Evolutionary conservation across 2,888 invertebrate species (phyloP).

Genomic region (Strigamia crassipes): DNA sequence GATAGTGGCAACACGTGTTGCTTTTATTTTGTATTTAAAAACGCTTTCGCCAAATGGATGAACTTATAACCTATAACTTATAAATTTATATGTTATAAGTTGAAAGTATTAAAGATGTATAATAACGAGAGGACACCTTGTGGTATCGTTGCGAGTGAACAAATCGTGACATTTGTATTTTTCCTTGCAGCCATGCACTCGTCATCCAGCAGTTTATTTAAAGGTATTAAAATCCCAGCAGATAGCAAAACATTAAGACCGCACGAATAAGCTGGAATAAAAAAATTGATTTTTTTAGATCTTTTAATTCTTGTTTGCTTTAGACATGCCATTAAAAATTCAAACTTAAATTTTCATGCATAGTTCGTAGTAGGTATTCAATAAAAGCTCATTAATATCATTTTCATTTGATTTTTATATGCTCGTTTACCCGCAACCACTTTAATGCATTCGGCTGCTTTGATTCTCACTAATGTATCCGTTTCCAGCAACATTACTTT

Average conservation of each 20-base stretch:
- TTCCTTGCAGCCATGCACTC: background rate
- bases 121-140: background rate
- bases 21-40: too few species aligned
- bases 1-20: too few species aligned
- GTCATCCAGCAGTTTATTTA: background rate
- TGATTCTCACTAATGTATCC: background rate
- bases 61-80: too few species aligned
- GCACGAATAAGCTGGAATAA: background rate
- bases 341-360: background rate
- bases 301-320: background rate
- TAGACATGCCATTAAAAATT: too few species aligned
- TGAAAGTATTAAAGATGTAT: too few species aligned
- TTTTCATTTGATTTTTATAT: background rate
- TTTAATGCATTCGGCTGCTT: conserved; percentile 22
- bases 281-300: too few species aligned
- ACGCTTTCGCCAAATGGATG: too few species aligned
- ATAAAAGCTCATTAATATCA: too few species aligned
- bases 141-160: background rate
- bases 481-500: background rate
- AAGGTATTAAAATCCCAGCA: background rate
- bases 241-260: background rate
- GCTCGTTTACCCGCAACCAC: background rate
- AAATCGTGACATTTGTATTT: background rate
- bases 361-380: too few species aligned
- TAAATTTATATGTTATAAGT: too few species aligned